A percentile compares a stretch with the other conserved stretches of the same genome.
These are phyloP conservation scores for Deilephila elpenor DNA, from an alignment of 2,888 invertebrate genomes.

Conservation along the genomic window DNA sequence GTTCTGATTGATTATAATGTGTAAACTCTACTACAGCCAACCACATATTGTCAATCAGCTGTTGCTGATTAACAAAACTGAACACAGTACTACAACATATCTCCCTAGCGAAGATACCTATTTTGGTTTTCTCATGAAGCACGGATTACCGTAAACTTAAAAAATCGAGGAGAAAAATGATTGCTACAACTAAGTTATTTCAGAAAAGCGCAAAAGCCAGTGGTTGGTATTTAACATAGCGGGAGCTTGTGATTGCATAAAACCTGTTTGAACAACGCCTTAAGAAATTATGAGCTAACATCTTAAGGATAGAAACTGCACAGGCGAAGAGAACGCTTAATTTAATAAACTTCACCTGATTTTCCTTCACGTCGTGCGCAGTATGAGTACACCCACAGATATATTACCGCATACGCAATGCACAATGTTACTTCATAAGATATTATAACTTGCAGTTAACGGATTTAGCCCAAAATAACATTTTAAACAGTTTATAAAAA, in stretches of 20 bases:
- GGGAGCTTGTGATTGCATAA: constrained; percentile 47
- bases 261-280: constrained; percentile 51
- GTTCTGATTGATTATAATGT: neutral
- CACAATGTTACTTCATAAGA: neutral
- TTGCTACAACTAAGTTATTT: constrained; percentile 28
- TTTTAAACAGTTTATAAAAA: neutral
- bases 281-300: constrained; percentile 44
- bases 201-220: constrained; percentile 51
- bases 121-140: too few relatives aligned
- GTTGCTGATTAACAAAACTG: too few relatives aligned
- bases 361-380: constrained; percentile 3
- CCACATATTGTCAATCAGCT: neutral
- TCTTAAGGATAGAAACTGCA: constrained; percentile 33
- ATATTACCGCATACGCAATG: neutral
- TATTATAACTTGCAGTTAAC: neutral
- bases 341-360: neutral
- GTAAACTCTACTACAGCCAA: neutral
- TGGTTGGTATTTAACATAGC: constrained; percentile 59
- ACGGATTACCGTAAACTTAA: neutral
- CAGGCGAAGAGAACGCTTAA: constrained; percentile 2
- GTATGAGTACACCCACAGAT: neutral
- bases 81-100: too few relatives aligned
- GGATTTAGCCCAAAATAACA: neutral
- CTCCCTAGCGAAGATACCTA: too few relatives aligned
- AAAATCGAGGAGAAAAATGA: neutral